Evolutionary conservation across 2,888 invertebrate genomes (phyloP).

Genomic region (Coronaproctus castanopsis): DNA sequence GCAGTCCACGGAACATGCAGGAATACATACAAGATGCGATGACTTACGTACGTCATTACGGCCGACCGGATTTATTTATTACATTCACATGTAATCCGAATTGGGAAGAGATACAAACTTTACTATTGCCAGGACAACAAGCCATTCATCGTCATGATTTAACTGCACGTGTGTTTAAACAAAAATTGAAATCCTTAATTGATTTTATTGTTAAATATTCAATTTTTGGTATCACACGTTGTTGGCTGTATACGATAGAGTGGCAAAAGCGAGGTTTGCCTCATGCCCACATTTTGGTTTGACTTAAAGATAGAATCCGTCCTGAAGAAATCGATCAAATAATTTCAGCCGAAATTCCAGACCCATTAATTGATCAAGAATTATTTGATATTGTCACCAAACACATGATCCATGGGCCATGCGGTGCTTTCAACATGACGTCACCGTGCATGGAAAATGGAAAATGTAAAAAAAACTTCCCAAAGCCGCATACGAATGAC

Average conservation of each 20-base stretch:
- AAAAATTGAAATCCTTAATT: background rate
- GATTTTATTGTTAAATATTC: background rate
- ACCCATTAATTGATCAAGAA: conserved; percentile 21
- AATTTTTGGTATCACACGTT: background rate
- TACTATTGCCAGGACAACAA: conserved; percentile 15
- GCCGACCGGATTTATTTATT: conserved; percentile 21
- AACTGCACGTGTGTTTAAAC: conserved; percentile 4
- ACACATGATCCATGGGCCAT: conserved; percentile 20
- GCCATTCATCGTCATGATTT: conserved; percentile 3
- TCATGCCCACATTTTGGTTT: conserved; percentile 5
- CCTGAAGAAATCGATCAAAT: conserved; percentile 22
- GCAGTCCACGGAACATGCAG: conserved; percentile 23
- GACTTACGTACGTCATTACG: conserved; percentile 22
- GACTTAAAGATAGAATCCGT: conserved; percentile 18
- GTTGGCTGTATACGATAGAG: background rate
- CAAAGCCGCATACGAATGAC: conserved; percentile 18
- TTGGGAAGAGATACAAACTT: conserved; percentile 20
- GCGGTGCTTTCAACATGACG: conserved; percentile 20
- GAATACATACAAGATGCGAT: conserved; percentile 24
- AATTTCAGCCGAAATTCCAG: conserved; percentile 22
- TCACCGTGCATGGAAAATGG: conserved; percentile 16
- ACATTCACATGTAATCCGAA: conserved; percentile 22
- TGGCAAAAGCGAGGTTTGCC: conserved; percentile 5
- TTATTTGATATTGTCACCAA: conserved; percentile 21
- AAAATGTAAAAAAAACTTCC: conserved; percentile 20